Evolutionary conservation across 1,140 invertebrate species (phyloP).

Genomic region (Mizuhopecten yessoensis): DNA sequence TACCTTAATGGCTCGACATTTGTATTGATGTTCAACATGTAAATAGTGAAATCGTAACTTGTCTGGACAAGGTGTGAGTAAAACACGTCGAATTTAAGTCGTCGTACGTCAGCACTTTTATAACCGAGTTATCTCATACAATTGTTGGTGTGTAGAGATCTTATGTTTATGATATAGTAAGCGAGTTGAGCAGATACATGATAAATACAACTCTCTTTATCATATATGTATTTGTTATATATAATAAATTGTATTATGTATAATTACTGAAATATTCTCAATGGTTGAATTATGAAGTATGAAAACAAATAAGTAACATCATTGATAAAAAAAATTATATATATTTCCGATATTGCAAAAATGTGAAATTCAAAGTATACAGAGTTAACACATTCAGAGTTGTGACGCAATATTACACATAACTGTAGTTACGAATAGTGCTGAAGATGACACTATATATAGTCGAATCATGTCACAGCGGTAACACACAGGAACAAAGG

Average conservation of each 20-base stretch:
- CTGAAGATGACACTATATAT: too few relatives aligned
- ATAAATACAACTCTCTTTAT: not conserved
- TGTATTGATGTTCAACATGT: not conserved
- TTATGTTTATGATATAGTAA: not conserved
- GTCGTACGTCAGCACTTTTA: not conserved
- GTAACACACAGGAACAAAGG: too few relatives aligned
- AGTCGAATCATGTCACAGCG: too few relatives aligned
- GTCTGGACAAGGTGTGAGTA: slow-evolving; percentile 3
- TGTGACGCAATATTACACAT: too few relatives aligned
- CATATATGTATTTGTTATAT: not conserved
- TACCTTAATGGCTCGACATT: not conserved
- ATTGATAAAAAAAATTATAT: too few relatives aligned
- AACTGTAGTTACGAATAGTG: too few relatives aligned
- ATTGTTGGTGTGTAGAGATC: not conserved
- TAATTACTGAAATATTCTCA: not conserved
- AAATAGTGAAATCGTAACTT: not conserved
- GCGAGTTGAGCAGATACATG: not conserved
- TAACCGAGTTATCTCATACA: not conserved
- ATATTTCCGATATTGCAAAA: too few relatives aligned
- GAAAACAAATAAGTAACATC: too few relatives aligned
- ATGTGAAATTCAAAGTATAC: too few relatives aligned
- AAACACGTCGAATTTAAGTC: not conserved
- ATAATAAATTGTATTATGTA: not conserved
- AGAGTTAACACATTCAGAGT: too few relatives aligned
- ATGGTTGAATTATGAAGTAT: too few relatives aligned